Conservation (phyloP, 2,888 invertebrate genomes). For the Lepidochitona cinerea region DNA sequence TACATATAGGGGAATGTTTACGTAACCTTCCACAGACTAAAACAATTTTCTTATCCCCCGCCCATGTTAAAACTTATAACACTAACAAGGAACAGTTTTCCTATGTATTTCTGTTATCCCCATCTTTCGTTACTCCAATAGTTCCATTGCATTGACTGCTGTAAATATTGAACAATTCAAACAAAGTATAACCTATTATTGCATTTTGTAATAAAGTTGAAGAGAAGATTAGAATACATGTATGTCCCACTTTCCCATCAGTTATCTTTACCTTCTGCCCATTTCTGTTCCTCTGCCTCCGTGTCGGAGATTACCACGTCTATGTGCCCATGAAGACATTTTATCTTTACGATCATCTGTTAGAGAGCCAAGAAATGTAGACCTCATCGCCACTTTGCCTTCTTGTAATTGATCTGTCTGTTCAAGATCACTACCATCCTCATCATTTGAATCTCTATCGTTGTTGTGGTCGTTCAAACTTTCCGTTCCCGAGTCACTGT, state of each 20-base stretch:
- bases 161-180: too few relatives aligned
- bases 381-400: not conserved
- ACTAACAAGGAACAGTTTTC: too few relatives aligned
- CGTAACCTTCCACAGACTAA: too few relatives aligned
- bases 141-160: too few relatives aligned
- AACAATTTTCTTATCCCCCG: too few relatives aligned
- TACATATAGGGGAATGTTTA: too few relatives aligned
- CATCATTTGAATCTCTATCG: constrained; percentile 10
- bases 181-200: too few relatives aligned
- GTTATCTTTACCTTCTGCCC: not conserved
- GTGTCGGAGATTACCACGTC: not conserved
- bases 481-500: constrained; percentile 3
- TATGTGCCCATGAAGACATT: not conserved
- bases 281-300: not conserved
- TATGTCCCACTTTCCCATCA: not conserved
- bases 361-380: not conserved
- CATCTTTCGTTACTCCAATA: too few relatives aligned
- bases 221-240: too few relatives aligned
- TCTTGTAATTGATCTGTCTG: not conserved
- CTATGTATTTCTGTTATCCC: too few relatives aligned
- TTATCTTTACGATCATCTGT: not conserved
- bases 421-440: not conserved
- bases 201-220: too few relatives aligned
- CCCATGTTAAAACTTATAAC: too few relatives aligned
- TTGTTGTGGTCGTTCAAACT: constrained; percentile 17